Evolutionary conservation across 2,113 vertebrate genomes (phyloP).

Genomic region (Grammatotria lemairii): DNA sequence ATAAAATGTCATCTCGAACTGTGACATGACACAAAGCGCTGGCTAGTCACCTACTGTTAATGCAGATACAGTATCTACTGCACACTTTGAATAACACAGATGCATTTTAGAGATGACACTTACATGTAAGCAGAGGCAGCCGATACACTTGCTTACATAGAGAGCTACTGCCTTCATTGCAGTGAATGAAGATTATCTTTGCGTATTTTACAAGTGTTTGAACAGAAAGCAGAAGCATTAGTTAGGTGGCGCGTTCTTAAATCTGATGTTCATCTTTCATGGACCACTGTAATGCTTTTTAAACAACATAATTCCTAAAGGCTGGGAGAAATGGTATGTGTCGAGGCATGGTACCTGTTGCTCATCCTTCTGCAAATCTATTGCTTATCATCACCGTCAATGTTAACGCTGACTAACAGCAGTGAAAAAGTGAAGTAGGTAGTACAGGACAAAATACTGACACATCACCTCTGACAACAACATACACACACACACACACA

Average conservation of each 20-base stretch:
- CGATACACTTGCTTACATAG: constrained; percentile 35
- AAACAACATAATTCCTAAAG: neutral
- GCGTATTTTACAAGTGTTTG: neutral
- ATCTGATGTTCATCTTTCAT: neutral
- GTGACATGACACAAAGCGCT: constrained; percentile 61
- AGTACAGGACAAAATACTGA: constrained; percentile 15
- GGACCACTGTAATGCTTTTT: neutral
- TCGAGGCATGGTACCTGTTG: neutral
- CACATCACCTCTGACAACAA: constrained; percentile 21
- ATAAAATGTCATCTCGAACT: constrained; percentile 59
- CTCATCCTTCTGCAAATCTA: neutral
- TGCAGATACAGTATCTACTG: constrained; percentile 45
- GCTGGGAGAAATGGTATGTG: neutral
- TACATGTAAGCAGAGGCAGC: constrained; percentile 28
- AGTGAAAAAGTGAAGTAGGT: neutral
- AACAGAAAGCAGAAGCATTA: constrained; percentile 11
- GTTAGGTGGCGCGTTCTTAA: neutral
- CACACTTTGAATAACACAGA: constrained; percentile 53
- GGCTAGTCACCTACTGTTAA: constrained; percentile 44
- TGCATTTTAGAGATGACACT: constrained; percentile 49
- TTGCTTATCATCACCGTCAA: neutral
- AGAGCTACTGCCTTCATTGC: constrained; percentile 19
- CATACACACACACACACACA: neutral
- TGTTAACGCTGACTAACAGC: neutral
- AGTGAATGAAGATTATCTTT: constrained; percentile 4